Evolutionary conservation across 2,797 vertebrate species (phyloP).

Genomic region (Thaleichthys pacificus): DNA sequence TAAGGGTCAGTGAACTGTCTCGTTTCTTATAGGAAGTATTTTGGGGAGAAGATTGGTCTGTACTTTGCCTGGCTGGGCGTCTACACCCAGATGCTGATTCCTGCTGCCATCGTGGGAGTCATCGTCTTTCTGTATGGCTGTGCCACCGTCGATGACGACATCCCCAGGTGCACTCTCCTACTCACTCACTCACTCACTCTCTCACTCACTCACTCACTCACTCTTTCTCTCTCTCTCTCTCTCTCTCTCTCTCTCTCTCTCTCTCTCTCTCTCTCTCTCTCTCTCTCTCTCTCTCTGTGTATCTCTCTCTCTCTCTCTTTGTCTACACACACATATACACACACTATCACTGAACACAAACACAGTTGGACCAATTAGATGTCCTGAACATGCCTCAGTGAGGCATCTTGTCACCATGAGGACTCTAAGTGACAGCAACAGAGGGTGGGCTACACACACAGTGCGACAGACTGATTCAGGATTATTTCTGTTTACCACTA

Average conservation of each 20-base stretch:
- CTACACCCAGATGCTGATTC: conserved; percentile 97
- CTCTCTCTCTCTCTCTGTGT: too few relatives aligned
- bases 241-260: too few relatives aligned
- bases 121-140: conserved; percentile 97
- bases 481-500: not conserved
- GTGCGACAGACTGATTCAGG: not conserved
- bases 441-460: not conserved
- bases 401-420: not conserved
- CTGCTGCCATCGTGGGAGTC: conserved; percentile 89
- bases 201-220: too few relatives aligned
- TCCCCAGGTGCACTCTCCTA: conserved; percentile 83
- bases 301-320: too few relatives aligned
- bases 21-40: conserved; percentile 85
- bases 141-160: conserved; percentile 89
- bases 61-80: conserved; percentile 98
- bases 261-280: too few relatives aligned
- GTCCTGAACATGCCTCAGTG: too few relatives aligned
- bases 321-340: not conserved
- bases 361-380: not conserved
- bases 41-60: conserved; percentile 94
- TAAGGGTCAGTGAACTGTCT: not conserved
- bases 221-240: too few relatives aligned
- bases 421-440: not conserved
- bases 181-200: not conserved
- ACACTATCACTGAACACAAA: not conserved